phyloP scores from a whole-genome alignment of 2,797 vertebrate species.

The Melanogrammus aeglefinus region DNA sequence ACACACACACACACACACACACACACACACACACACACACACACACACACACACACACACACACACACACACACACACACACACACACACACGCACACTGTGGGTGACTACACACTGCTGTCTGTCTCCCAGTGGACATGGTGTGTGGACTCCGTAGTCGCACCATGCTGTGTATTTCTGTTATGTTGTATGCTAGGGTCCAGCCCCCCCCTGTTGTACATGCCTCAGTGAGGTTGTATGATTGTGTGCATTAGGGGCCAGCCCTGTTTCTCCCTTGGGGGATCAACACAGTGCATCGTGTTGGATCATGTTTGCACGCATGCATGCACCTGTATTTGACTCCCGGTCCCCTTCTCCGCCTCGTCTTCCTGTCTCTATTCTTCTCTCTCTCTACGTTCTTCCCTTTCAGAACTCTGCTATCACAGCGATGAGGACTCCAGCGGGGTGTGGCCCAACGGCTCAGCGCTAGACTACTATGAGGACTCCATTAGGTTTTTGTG shows the following conservation, averaged over 20 bases:
- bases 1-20: conserved; percentile 6
- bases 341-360: too few relatives aligned
- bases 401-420: conserved; percentile 49
- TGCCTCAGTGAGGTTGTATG: too few relatives aligned
- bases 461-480: conserved; percentile 1
- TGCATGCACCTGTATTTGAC: too few relatives aligned
- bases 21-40: neutral
- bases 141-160: too few relatives aligned
- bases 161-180: too few relatives aligned
- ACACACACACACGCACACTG: too few relatives aligned
- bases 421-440: conserved; percentile 18
- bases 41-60: neutral
- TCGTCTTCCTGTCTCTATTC: neutral
- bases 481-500: neutral
- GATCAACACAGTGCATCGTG: neutral
- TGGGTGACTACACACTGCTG: neutral
- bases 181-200: too few relatives aligned
- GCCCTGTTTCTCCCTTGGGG: too few relatives aligned
- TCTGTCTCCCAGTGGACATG: too few relatives aligned
- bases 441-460: conserved; percentile 66
- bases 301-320: neutral
- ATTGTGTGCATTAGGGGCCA: too few relatives aligned
- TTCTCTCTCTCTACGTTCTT: neutral
- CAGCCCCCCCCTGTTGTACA: too few relatives aligned
- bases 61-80: neutral